These are phyloP conservation scores for Lampris megalopsis DNA, from an alignment of 2,113 vertebrate species.

Conservation along the genomic window DNA sequence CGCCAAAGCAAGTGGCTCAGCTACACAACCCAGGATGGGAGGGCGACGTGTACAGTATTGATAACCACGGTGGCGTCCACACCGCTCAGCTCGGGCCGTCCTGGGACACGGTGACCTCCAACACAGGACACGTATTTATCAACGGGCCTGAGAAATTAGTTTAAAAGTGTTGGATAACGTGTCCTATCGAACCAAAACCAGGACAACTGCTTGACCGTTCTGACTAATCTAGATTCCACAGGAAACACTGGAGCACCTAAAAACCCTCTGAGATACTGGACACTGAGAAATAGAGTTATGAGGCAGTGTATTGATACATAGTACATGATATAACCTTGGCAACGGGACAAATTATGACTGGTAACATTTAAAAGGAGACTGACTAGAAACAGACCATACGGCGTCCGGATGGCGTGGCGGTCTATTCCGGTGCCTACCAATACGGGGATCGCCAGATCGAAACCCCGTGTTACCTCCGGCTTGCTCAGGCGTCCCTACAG, in stretches of 20 bases:
- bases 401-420: too few species aligned
- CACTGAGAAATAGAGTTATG: background rate
- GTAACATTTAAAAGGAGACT: slow-evolving; percentile 10
- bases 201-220: background rate
- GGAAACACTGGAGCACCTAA: background rate
- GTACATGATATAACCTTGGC: background rate
- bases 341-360: slow-evolving; percentile 25
- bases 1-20: background rate
- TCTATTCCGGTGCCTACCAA: too few species aligned
- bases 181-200: background rate
- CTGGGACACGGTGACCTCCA: too few species aligned
- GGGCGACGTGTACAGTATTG: background rate
- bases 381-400: background rate
- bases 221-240: background rate
- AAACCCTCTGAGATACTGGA: background rate
- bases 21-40: too few species aligned
- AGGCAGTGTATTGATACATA: background rate
- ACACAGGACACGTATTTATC: too few species aligned
- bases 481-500: too few species aligned
- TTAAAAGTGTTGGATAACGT: background rate
- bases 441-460: too few species aligned
- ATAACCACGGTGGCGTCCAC: slow-evolving; percentile 10
- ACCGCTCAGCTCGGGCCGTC: too few species aligned
- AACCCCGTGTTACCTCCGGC: too few species aligned
- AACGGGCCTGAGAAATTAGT: too few species aligned